Evolutionary conservation across 2,888 invertebrate species (phyloP).

Genomic region (Trachelus tabidus): DNA sequence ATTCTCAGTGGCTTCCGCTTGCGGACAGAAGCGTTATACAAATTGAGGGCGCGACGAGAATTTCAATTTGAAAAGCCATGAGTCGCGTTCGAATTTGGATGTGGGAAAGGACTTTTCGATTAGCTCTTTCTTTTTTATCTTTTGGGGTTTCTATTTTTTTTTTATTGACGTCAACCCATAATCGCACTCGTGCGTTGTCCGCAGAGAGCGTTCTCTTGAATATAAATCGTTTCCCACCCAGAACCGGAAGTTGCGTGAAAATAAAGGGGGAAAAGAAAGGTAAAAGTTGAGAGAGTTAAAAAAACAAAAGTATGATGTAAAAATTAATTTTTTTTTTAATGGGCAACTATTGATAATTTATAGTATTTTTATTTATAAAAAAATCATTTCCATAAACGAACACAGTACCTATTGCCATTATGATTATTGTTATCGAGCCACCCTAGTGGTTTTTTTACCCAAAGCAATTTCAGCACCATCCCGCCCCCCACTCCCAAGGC

Average conservation of each 20-base stretch:
- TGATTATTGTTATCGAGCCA: not conserved
- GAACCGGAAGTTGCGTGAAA: not conserved
- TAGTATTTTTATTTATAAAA: not conserved
- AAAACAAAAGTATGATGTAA: not conserved
- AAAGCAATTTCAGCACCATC: too few species aligned
- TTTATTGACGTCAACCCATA: not conserved
- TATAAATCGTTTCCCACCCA: not conserved
- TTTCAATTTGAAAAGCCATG: not conserved
- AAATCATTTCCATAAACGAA: not conserved
- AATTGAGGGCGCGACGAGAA: not conserved
- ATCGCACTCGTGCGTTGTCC: not conserved
- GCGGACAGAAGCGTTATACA: not conserved
- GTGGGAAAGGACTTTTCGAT: not conserved
- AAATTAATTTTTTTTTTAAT: not conserved
- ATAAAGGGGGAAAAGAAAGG: not conserved
- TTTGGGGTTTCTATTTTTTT: not conserved
- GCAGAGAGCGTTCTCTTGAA: not conserved
- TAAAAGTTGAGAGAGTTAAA: not conserved
- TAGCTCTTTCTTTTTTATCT: not conserved
- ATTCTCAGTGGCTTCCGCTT: not conserved
- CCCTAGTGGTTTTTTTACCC: not conserved
- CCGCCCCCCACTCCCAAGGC: too few species aligned
- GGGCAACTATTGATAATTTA: not conserved
- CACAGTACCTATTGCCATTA: too few species aligned
- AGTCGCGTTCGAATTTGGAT: not conserved